Percentiles rank a stretch among this genome's conserved stretches.
These are phyloP conservation scores for Prietella phreatophila DNA, from an alignment of 2,113 vertebrate genomes.

Conservation along the genomic window DNA sequence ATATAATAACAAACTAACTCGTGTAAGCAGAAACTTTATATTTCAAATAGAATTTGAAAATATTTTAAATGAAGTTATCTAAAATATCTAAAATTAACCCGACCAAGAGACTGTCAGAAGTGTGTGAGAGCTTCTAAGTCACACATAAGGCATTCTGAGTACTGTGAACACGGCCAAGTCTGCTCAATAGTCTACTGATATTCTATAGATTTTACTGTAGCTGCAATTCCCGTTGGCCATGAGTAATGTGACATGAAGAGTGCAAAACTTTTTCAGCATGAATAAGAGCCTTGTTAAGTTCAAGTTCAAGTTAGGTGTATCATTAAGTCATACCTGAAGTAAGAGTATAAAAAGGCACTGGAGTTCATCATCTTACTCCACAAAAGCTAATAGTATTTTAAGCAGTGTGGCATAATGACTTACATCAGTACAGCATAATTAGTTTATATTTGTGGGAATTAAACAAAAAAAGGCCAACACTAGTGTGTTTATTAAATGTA, in stretches of 20 bases:
- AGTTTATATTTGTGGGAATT: background rate
- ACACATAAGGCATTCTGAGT: background rate
- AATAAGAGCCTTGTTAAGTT: conserved; percentile 31
- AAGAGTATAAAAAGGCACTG: background rate
- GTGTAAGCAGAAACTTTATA: background rate
- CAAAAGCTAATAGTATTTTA: background rate
- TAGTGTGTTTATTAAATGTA: background rate
- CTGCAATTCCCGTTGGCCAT: background rate
- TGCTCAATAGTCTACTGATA: conserved; percentile 22
- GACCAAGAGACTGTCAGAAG: background rate
- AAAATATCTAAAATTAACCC: background rate
- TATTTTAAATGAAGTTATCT: background rate
- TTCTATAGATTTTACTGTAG: conserved; percentile 14
- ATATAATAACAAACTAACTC: background rate
- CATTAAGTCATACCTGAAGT: background rate
- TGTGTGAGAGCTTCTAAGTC: background rate
- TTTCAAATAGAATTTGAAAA: background rate
- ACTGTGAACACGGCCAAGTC: background rate
- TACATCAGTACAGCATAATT: background rate
- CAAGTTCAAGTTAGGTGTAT: conserved; percentile 29
- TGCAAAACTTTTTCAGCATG: background rate
- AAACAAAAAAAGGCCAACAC: background rate
- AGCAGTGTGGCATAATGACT: background rate
- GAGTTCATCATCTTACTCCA: conserved; percentile 7
- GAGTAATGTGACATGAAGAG: conserved; percentile 21